Conservation (phyloP, 2,888 invertebrate species). For the Diploptera punctata region DNA sequence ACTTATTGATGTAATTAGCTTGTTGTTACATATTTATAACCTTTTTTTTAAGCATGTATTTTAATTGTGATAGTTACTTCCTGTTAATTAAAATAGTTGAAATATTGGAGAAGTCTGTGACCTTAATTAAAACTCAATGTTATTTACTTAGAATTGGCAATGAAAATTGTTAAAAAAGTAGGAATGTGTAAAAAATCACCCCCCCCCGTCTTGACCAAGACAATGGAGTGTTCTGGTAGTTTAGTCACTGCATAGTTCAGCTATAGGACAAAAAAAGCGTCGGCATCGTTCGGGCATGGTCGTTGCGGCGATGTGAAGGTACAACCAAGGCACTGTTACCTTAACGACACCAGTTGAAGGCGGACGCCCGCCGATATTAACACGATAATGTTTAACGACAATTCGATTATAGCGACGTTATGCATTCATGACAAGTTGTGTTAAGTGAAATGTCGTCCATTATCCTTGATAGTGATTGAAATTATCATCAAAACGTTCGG, state of each 20-base stretch:
- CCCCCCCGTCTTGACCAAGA: neutral
- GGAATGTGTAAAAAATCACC: too few relatives aligned
- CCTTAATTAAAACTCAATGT: too few relatives aligned
- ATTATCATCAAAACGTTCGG: neutral
- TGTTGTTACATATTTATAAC: too few relatives aligned
- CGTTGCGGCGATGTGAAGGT: neutral
- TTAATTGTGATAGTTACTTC: too few relatives aligned
- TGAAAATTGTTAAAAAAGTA: too few relatives aligned
- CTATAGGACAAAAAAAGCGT: conserved; percentile 19
- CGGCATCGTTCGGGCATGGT: neutral
- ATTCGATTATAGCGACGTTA: neutral
- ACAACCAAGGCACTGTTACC: neutral
- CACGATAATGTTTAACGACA: neutral
- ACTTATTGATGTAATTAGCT: too few relatives aligned
- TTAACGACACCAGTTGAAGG: neutral
- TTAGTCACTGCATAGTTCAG: neutral
- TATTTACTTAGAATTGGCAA: too few relatives aligned
- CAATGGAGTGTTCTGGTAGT: neutral
- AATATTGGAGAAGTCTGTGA: too few relatives aligned
- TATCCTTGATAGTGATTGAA: neutral
- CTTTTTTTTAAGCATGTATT: too few relatives aligned
- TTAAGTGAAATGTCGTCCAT: neutral
- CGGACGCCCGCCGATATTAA: neutral
- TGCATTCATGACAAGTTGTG: neutral
- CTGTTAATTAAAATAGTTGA: too few relatives aligned